phyloP scores from a whole-genome alignment of 2,113 vertebrate species.

The Nothobranchius kuhntae region DNA sequence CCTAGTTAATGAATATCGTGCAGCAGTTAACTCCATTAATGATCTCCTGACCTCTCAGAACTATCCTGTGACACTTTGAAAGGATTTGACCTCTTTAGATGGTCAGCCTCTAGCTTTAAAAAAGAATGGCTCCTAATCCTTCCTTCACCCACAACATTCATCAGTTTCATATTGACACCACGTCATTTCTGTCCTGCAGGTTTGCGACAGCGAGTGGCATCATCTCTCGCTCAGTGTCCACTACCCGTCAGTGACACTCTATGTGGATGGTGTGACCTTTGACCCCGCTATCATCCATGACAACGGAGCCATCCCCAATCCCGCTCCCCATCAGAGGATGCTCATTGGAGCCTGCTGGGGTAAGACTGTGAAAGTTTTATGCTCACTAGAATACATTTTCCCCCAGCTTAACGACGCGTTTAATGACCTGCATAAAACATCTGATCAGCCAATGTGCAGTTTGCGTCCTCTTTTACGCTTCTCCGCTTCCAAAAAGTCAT shows the following conservation, averaged over 20 bases:
- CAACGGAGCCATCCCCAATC: conserved; percentile 93
- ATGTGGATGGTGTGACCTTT: conserved; percentile 93
- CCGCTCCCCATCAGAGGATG: conserved; percentile 83
- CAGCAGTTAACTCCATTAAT: not conserved
- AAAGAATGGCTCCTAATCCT: not conserved
- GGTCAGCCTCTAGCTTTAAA: not conserved
- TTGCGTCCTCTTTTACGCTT: conserved; percentile 18
- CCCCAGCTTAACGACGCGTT: conserved; percentile 14
- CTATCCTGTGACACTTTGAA: not conserved
- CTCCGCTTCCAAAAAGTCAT: conserved; percentile 19
- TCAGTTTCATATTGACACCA: not conserved
- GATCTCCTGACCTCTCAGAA: not conserved
- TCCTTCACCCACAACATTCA: not conserved
- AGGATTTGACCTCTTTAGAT: not conserved
- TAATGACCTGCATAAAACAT: conserved; percentile 19
- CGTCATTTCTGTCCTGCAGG: conserved; percentile 71
- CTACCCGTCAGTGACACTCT: conserved; percentile 93
- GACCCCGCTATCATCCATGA: conserved; percentile 97
- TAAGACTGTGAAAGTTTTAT: conserved; percentile 48
- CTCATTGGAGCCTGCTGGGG: conserved; percentile 96
- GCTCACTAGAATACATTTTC: not conserved
- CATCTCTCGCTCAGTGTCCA: conserved; percentile 95
- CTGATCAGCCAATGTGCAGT: conserved; percentile 26
- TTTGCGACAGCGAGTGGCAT: conserved; percentile 97
- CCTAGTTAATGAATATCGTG: not conserved